phyloP scores from a whole-genome alignment of 2,797 vertebrate species.

The Denticeps clupeoides region DNA sequence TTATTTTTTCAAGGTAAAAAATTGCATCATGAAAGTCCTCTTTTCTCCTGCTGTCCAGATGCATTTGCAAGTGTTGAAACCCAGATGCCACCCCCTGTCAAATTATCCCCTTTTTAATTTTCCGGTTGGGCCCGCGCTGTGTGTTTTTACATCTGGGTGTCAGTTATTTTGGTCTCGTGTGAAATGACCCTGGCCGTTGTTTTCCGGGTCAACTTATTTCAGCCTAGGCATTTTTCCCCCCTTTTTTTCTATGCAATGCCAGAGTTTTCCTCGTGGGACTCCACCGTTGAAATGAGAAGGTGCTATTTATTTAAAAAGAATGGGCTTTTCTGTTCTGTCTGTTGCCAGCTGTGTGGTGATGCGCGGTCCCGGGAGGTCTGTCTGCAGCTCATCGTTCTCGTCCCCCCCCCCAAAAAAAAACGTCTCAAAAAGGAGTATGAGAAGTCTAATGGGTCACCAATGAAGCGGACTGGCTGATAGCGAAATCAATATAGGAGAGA shows the following conservation, averaged over 20 bases:
- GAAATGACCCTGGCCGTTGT: conserved; percentile 18
- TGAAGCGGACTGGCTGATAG: conserved; percentile 20
- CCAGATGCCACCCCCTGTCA: too few species aligned
- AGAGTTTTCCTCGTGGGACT: conserved; percentile 22
- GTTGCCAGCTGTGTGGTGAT: too few species aligned
- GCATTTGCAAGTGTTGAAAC: too few species aligned
- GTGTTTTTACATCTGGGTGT: neutral
- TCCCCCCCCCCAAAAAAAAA: conserved; percentile 20
- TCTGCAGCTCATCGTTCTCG: conserved; percentile 6
- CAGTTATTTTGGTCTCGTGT: neutral
- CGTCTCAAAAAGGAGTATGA: conserved; percentile 21
- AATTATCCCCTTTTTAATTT: too few species aligned
- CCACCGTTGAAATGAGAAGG: conserved; percentile 11
- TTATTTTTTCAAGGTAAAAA: too few species aligned
- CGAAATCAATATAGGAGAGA: conserved; percentile 19
- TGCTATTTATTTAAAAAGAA: too few species aligned
- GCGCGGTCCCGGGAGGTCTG: conserved; percentile 9
- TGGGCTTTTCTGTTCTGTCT: too few species aligned
- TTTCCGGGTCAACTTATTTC: conserved; percentile 33
- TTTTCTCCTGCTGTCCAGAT: too few species aligned
- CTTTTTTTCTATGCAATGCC: conserved; percentile 24
- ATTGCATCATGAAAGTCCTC: too few species aligned
- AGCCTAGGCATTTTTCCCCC: conserved; percentile 20
- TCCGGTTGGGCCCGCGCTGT: too few species aligned
- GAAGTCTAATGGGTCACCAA: conserved; percentile 18